Evolutionary conservation across 2,888 invertebrate genomes (phyloP).

Genomic region (Dexiosoma caninum): DNA sequence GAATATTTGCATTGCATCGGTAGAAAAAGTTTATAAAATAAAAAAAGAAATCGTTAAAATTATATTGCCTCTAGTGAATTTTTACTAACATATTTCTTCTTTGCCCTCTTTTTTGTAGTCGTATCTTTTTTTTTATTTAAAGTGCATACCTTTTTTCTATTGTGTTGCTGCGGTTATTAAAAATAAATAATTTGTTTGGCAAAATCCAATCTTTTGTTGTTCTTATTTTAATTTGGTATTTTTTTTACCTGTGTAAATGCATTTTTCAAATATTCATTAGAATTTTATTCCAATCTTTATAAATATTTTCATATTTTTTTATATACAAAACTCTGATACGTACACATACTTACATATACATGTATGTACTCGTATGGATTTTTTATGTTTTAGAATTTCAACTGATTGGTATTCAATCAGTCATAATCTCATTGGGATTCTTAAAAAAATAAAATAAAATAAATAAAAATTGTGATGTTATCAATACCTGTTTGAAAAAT

Average conservation of each 20-base stretch:
- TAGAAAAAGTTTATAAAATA: no score
- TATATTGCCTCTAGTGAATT: neutral
- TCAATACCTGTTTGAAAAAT: neutral
- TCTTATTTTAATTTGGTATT: constrained; percentile 1
- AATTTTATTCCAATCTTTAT: neutral
- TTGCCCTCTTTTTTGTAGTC: no score
- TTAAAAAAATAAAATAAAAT: neutral
- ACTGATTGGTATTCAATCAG: constrained; percentile 28
- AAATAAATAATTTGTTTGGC: neutral
- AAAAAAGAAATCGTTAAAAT: no score
- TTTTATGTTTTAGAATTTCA: neutral
- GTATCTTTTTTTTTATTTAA: no score
- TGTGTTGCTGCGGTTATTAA: no score
- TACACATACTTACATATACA: no score
- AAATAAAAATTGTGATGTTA: neutral
- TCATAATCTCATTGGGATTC: constrained; percentile 20
- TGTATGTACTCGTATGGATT: no score
- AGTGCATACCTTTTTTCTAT: no score
- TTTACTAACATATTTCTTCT: neutral
- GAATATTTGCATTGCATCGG: no score
- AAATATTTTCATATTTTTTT: no score
- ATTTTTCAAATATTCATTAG: constrained; percentile 5
- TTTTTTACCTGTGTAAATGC: neutral
- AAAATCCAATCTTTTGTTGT: neutral
- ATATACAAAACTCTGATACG: no score